Percentiles rank a stretch among this genome's conserved stretches.
Evolutionary conservation across 2,113 vertebrate genomes (phyloP).

Genomic region (Paedocypris sp.): DNA sequence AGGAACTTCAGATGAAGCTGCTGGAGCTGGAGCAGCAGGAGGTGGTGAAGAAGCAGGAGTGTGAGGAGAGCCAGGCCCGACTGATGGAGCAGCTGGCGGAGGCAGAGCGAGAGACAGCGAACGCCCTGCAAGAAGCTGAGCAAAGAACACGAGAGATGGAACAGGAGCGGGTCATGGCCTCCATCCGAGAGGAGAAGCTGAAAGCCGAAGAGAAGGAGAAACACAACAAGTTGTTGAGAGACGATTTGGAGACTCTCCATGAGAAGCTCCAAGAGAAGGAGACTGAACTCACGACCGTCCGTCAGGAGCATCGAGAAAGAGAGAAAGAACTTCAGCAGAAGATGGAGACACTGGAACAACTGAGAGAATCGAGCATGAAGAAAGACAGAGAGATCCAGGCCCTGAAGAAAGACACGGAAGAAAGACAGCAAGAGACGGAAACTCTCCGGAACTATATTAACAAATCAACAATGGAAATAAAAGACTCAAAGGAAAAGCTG

Average conservation of each 20-base stretch:
- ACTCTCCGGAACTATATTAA: neutral
- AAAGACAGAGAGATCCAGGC: conserved; percentile 38
- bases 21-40: conserved; percentile 41
- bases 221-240: conserved; percentile 15
- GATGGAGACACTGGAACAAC: conserved; percentile 26
- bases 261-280: conserved; percentile 32
- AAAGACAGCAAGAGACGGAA: conserved; percentile 44
- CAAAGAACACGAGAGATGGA: too few species aligned
- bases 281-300: neutral
- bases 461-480: neutral
- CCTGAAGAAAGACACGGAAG: conserved; percentile 41
- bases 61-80: too few species aligned
- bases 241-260: conserved; percentile 13
- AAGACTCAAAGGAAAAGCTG: conserved; percentile 12
- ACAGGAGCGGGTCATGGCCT: too few species aligned
- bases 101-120: too few species aligned
- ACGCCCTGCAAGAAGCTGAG: too few species aligned
- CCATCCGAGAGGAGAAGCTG: conserved; percentile 24
- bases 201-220: conserved; percentile 34
- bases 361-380: conserved; percentile 41
- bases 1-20: conserved; percentile 51
- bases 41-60: conserved; percentile 33
- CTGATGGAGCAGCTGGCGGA: too few species aligned
- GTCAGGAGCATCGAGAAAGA: neutral
- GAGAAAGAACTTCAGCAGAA: conserved; percentile 29